phyloP scores from a whole-genome alignment of 2,888 invertebrate genomes.

The Beris chalybata region DNA sequence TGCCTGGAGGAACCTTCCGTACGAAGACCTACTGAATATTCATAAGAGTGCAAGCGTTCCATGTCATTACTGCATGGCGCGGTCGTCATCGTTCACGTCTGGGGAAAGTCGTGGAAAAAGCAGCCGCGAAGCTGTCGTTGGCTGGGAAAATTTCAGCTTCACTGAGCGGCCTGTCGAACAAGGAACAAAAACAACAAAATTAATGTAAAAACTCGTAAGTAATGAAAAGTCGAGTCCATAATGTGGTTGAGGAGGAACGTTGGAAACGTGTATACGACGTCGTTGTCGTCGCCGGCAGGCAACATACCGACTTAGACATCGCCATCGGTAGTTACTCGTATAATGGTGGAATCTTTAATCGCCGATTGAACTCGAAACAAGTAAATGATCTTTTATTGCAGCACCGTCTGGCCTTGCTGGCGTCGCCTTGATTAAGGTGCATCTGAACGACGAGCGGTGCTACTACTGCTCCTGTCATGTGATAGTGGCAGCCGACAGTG shows the following conservation, averaged over 20 bases:
- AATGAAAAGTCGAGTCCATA: not conserved
- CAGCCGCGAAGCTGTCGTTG: not conserved
- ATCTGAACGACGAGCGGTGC: constrained; percentile 1
- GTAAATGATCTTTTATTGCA: constrained; percentile 32
- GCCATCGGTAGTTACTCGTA: not conserved
- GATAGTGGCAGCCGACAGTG: too few species aligned
- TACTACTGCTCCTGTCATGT: not conserved
- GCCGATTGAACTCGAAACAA: constrained; percentile 31
- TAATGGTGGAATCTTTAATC: constrained; percentile 29
- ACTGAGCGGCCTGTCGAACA: constrained; percentile 14
- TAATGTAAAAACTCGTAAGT: constrained; percentile 1
- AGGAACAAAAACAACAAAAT: constrained; percentile 11
- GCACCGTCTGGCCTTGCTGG: constrained; percentile 29
- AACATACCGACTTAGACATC: constrained; percentile 24
- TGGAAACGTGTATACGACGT: constrained; percentile 10
- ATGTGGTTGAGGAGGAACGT: not conserved
- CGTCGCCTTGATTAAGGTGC: constrained; percentile 30
- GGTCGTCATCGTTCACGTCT: constrained; percentile 24
- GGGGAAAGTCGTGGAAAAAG: constrained; percentile 16
- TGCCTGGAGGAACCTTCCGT: constrained; percentile 2
- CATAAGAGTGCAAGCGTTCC: constrained; percentile 25
- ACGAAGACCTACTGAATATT: constrained; percentile 24
- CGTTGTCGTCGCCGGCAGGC: constrained; percentile 24
- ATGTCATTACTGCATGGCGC: constrained; percentile 24
- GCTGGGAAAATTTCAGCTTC: not conserved